Evolutionary conservation across 2,113 vertebrate genomes (phyloP).

Genomic region (Poicephalus gulielmi): DNA sequence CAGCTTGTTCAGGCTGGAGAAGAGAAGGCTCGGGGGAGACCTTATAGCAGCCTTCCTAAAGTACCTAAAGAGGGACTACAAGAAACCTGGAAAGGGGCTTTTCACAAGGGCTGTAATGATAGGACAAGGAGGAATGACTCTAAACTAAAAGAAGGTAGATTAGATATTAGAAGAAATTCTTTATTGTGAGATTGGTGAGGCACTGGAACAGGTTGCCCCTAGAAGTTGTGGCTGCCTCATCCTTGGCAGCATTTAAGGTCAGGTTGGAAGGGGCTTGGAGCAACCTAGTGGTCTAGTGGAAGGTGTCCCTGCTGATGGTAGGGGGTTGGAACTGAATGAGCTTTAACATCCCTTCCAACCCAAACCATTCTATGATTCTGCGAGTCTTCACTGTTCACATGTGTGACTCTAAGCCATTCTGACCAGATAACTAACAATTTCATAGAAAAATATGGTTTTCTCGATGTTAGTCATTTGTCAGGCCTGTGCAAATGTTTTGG

Average conservation of each 20-base stretch:
- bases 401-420: background rate
- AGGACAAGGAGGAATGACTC: background rate
- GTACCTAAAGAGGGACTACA: background rate
- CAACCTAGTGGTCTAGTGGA: background rate
- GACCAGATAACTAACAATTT: background rate
- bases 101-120: background rate
- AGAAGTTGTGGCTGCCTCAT: background rate
- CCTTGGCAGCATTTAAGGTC: background rate
- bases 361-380: background rate
- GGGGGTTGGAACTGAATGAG: background rate
- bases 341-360: background rate
- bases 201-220: background rate
- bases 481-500: background rate
- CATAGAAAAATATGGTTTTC: background rate
- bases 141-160: background rate
- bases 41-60: background rate
- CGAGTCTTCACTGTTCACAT: background rate
- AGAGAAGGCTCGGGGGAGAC: background rate
- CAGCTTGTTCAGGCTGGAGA: background rate
- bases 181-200: background rate
- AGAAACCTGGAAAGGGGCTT: background rate
- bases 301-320: background rate
- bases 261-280: background rate
- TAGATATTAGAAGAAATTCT: background rate
- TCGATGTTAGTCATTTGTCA: background rate